Conservation (phyloP, 2,888 invertebrate species). For the Agrypnus murinus region DNA sequence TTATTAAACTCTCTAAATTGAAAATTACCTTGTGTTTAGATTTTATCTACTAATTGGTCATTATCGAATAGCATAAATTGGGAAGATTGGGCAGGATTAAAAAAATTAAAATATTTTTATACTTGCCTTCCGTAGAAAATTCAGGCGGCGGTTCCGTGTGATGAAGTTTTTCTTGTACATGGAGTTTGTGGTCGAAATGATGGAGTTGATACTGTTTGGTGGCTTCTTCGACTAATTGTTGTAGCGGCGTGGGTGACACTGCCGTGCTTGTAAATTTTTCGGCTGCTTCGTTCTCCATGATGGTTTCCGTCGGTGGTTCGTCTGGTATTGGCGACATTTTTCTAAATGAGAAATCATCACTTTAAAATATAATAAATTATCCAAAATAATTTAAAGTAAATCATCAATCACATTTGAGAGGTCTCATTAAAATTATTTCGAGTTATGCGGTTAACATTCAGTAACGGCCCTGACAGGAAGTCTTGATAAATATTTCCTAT, state of each 20-base stretch:
- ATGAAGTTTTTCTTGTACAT: slow-evolving; percentile 20
- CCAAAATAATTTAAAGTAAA: too few relatives aligned
- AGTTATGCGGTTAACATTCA: too few relatives aligned
- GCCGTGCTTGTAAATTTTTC: neutral
- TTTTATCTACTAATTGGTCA: too few relatives aligned
- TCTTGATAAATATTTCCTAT: too few relatives aligned
- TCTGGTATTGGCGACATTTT: slow-evolving; percentile 21
- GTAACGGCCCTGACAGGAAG: too few relatives aligned
- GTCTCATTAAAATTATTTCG: too few relatives aligned
- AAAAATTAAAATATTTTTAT: too few relatives aligned
- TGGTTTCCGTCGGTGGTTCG: slow-evolving; percentile 6
- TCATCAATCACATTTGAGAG: too few relatives aligned
- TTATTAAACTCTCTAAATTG: too few relatives aligned
- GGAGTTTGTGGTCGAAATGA: slow-evolving; percentile 20
- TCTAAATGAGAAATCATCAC: neutral
- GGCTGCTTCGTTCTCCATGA: neutral
- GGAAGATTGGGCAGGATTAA: too few relatives aligned
- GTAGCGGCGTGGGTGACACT: neutral
- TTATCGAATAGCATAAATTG: too few relatives aligned
- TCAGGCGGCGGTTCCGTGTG: slow-evolving; percentile 3
- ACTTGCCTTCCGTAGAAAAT: neutral
- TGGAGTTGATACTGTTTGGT: slow-evolving; percentile 16
- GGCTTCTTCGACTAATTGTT: slow-evolving; percentile 10
- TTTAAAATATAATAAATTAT: neutral
- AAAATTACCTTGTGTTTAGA: too few relatives aligned